phyloP scores from a whole-genome alignment of 1,140 invertebrate genomes.

The Cotesia typhae region DNA sequence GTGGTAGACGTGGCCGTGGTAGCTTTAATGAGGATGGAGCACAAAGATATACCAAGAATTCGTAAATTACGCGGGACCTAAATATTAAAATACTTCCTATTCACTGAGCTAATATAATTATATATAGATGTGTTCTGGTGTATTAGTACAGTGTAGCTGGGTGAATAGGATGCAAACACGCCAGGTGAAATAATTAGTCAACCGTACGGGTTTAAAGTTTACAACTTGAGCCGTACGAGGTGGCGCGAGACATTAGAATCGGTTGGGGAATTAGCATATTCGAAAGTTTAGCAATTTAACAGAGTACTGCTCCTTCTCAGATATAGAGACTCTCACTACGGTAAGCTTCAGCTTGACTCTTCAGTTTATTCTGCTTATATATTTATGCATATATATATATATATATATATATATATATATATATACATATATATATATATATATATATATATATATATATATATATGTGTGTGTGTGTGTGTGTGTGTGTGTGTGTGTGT shows the following conservation, averaged over 20 bases:
- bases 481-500: no score
- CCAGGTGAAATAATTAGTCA: conserved; percentile 32
- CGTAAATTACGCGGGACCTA: no score
- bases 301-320: conserved; percentile 49
- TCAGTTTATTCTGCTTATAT: background rate
- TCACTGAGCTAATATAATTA: background rate
- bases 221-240: conserved; percentile 16
- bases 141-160: background rate
- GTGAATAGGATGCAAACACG: conserved; percentile 11
- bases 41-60: no score
- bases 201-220: conserved; percentile 31
- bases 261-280: conserved; percentile 60
- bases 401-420: background rate
- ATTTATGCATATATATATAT: background rate
- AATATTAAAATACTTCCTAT: no score
- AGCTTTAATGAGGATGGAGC: no score
- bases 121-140: background rate
- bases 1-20: no score
- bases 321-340: conserved; percentile 17
- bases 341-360: background rate
- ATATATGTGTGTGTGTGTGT: no score
- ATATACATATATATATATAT: no score
- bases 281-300: conserved; percentile 60
- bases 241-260: conserved; percentile 54
- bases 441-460: no score